phyloP scores from a whole-genome alignment of 1,140 invertebrate species.

The Drosophila parabipectinata region DNA sequence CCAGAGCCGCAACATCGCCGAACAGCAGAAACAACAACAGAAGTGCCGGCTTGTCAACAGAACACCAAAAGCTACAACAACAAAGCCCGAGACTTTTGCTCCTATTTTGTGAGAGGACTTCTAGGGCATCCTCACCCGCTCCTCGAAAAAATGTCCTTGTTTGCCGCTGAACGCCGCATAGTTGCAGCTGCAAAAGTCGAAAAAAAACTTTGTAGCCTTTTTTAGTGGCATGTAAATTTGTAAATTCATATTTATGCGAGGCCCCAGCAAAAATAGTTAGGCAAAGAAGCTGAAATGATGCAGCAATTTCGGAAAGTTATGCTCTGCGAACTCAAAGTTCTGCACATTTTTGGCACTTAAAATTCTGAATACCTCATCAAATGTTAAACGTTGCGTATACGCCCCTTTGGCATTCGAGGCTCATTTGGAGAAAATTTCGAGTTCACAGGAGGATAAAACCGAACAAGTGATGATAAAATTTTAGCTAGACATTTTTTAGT shows the following conservation, averaged over 20 bases:
- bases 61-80: constrained; percentile 15
- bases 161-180: constrained; percentile 31
- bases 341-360: constrained; percentile 36
- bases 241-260: constrained; percentile 39
- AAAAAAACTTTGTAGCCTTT: constrained; percentile 42
- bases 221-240: constrained; percentile 73
- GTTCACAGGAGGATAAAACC: neutral
- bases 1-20: constrained; percentile 29
- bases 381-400: constrained; percentile 49
- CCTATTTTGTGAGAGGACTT: constrained; percentile 42
- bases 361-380: constrained; percentile 43
- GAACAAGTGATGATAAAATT: neutral
- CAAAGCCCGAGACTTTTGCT: constrained; percentile 39
- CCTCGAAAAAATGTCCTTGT: constrained; percentile 29
- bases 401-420: constrained; percentile 16
- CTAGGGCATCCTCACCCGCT: neutral
- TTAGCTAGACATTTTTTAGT: too few relatives aligned
- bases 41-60: constrained; percentile 25
- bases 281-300: constrained; percentile 54
- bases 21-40: constrained; percentile 17
- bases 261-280: constrained; percentile 29
- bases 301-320: constrained; percentile 61
- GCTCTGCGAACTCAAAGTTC: constrained; percentile 28
- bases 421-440: neutral
- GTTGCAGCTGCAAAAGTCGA: constrained; percentile 34